Conservation (phyloP, 1,140 invertebrate species). For the Mercenaria mercenaria region DNA sequence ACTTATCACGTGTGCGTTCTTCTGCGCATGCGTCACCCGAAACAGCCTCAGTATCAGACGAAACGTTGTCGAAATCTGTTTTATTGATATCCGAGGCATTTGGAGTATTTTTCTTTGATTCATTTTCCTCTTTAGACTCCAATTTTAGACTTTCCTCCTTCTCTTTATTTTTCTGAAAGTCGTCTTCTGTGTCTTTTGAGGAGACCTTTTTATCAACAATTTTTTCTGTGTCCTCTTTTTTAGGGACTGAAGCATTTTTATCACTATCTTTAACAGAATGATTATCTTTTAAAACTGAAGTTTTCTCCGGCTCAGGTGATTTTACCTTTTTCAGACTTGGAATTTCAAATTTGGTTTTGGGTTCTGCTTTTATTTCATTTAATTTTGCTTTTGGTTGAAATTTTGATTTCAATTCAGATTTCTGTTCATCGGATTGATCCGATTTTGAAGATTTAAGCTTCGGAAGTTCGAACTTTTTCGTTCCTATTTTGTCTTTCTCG, state of each 20-base stretch:
- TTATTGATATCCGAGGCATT: slow-evolving; percentile 48
- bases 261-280: not conserved
- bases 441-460: slow-evolving; percentile 51
- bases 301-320: not conserved
- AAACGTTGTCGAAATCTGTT: slow-evolving; percentile 38
- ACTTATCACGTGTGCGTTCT: not conserved
- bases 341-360: slow-evolving; percentile 31
- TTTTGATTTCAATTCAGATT: slow-evolving; percentile 9
- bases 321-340: slow-evolving; percentile 31
- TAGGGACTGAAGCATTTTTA: not conserved
- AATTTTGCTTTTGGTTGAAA: not conserved
- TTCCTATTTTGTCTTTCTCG: not conserved
- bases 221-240: not conserved
- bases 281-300: not conserved
- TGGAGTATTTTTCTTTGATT: not conserved
- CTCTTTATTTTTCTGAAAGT: slow-evolving; percentile 30
- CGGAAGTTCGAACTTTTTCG: slow-evolving; percentile 54
- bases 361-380: slow-evolving; percentile 7
- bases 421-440: not conserved
- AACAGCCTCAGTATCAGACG: slow-evolving; percentile 33
- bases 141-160: slow-evolving; percentile 21
- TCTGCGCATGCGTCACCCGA: slow-evolving; percentile 39
- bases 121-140: not conserved
- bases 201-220: not conserved
- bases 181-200: not conserved